Evolutionary conservation across 2,113 vertebrate species (phyloP).

Genomic region (Cynocephalus volans): DNA sequence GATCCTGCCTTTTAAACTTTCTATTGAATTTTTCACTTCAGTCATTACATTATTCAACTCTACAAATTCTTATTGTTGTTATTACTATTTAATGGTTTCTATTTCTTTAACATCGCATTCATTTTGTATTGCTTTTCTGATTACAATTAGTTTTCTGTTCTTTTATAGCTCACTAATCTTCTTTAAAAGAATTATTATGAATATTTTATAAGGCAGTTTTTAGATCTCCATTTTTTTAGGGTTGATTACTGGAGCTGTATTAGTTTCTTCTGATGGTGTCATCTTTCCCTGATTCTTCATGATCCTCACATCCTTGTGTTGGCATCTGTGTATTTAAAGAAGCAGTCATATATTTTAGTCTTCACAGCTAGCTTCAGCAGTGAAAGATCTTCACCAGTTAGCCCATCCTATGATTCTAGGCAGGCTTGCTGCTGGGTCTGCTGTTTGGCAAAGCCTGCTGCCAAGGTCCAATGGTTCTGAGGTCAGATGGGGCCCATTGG

Average conservation of each 20-base stretch:
- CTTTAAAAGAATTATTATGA: neutral
- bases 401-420: no score
- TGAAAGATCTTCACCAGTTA: neutral
- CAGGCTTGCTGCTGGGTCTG: neutral
- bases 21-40: neutral
- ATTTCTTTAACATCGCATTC: neutral
- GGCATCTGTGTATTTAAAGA: neutral
- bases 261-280: neutral
- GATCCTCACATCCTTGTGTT: neutral
- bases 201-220: neutral
- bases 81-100: neutral
- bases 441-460: neutral
- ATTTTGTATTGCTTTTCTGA: neutral
- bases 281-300: neutral
- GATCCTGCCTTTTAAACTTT: neutral
- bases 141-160: neutral
- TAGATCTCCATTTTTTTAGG: neutral
- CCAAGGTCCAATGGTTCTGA: neutral
- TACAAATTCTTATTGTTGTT: neutral
- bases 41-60: neutral
- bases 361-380: neutral
- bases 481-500: neutral
- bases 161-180: neutral
- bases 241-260: neutral
- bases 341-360: no score